Base-by-base conservation (phyloP, 2,113 vertebrate genomes). In the Rhea pennata region DNA sequence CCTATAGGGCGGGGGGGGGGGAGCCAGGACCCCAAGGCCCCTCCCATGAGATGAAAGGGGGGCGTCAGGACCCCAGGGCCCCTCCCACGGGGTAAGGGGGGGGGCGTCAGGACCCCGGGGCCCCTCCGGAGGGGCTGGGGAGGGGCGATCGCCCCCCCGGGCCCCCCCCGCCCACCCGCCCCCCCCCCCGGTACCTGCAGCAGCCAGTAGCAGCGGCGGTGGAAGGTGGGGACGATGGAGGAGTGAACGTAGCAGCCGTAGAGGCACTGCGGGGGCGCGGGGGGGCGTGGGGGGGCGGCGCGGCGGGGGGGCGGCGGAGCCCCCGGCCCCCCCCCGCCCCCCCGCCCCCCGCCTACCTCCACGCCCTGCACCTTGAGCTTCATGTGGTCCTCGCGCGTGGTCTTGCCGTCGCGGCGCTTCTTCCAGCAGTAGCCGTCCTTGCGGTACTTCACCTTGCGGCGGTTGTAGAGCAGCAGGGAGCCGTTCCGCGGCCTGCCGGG, bases 231-330 rank as follows among this genome's bases (percentile, higher is more conserved):
- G 95, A 99, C 97, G 79, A 99, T 98, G 96, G 99, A 98, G 96
- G 99, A 99, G 98, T 99, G 99, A 93, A 99, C 99, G 91, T 99
- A 99, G 97, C 99, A 99, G 78, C 99, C 99, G 59, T 99, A 99
- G 84, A 99, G 98, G 97, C 99, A 99, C 99, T 99, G 98, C 58
- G n/a, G 87, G 96, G 93, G 92, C 95, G 88, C 95, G 58, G 89
- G 72, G n/a, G n/a, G n/a, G n/a, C n/a, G n/a, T n/a, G n/a, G n/a
- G n/a, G n/a, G n/a, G n/a, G n/a, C n/a, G n/a, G 26, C 17, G 44
- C 15, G 36, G 14, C 12, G 20, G 61, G 40, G 70, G 31, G n/a
- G 58, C 48, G 46, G 24, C 40, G 42, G 33, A 33, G 23, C 13
- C 31, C 26, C 7, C 8, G n/a, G 5, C 6, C 46, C 36, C 12